Base-by-base conservation (phyloP, 2,888 invertebrate species). In the Apodemia mormo region DNA sequence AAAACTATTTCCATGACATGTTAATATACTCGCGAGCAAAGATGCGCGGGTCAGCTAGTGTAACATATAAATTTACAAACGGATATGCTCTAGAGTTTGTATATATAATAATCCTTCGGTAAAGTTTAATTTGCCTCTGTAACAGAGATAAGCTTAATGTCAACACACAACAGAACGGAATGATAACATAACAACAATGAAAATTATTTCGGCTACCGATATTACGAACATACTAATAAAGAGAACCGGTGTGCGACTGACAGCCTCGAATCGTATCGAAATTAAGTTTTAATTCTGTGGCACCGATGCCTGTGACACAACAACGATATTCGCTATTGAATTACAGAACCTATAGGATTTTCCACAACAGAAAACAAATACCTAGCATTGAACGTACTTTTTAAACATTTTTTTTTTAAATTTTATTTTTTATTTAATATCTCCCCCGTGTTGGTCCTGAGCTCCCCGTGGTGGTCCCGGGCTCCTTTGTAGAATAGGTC, bases 181-280 rank as follows among this genome's bases (percentile, higher is more conserved):
- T 61, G 33, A 61, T 61, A 33, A 33, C 30, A 61, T 33, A 61
- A 12, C 30, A 33, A 61, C 61, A 61, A 61, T 61, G 61, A 30
- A 61, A 61, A 61, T 61, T 33, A 61, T 61, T 61, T 33, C 14
- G 14, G 61, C 49, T 30, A 14, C 61, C 30, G 30, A 61, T 61
- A 61, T 61, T 61, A 12, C 61, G 61, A 61, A 33, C 61, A 33
- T 14, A 33, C 22, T 61, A 61, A 61, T 65, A 52, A 64, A 30
- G 14, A 22, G 54, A n/a, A 30, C 3, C 29, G 30, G 68, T 43
- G 65, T 69, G 68, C 30, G 29, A 8, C 65, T 65, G 68, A 69
- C 68, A 65, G 68, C 52, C 52, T 40, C 40, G 54, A 65, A 37
- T 54, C n/a, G 68, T 43, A 65, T 49, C 52, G 64, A 68, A 65